phyloP scores from a whole-genome alignment of 2,797 vertebrate genomes.

The Peromyscus nudipes region DNA sequence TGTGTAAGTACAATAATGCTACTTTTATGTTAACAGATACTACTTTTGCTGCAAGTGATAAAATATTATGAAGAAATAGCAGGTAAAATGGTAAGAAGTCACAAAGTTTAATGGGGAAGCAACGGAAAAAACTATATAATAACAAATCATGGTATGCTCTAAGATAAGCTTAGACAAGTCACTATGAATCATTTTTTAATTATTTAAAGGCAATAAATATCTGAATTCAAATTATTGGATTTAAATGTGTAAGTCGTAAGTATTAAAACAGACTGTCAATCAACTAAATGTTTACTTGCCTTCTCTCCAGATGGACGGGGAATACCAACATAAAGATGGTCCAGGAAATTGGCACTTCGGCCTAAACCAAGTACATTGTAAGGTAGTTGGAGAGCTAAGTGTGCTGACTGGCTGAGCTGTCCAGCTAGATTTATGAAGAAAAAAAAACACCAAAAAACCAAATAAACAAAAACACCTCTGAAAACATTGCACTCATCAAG shows the following conservation, averaged over 20 bases:
- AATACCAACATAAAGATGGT: conserved; percentile 96
- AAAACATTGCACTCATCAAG: not conserved
- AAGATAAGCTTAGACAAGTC: not conserved
- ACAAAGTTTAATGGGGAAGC: not conserved
- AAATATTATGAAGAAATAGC: conserved; percentile 6
- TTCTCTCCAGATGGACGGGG: conserved; percentile 93
- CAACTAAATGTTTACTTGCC: conserved; percentile 86
- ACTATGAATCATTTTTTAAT: not conserved
- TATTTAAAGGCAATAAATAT: conserved; percentile 34
- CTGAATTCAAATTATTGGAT: conserved; percentile 36
- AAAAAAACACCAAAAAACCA: not conserved
- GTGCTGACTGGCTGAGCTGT: conserved; percentile 97
- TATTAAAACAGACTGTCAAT: conserved; percentile 17
- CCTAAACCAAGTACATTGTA: conserved; percentile 97
- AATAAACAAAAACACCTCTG: not conserved
- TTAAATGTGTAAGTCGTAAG: not conserved
- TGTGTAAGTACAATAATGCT: not conserved
- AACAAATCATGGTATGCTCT: not conserved
- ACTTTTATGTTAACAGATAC: not conserved
- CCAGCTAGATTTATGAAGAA: conserved; percentile 90
- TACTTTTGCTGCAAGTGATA: not conserved
- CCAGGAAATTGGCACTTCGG: conserved; percentile 98
- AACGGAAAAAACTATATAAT: not conserved
- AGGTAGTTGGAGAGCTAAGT: conserved; percentile 96
- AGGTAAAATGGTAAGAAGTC: not conserved